Evolutionary conservation across 2,113 vertebrate species (phyloP).

Genomic region (Campylomormyrus numenius): DNA sequence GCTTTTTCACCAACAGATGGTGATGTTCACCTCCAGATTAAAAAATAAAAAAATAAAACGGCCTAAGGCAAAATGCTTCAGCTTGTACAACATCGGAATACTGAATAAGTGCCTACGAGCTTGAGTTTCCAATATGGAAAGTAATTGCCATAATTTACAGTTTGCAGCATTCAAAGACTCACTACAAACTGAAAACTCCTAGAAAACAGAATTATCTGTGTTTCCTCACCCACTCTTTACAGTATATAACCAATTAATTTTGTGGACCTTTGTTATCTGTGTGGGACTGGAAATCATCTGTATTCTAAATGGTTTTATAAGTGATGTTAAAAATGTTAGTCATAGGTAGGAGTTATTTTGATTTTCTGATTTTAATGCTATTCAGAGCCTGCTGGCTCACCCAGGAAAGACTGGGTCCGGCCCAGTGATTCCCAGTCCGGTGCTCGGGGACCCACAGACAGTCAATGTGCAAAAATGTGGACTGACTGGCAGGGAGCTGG

Average conservation of each 20-base stretch:
- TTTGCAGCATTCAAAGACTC: background rate
- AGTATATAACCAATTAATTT: background rate
- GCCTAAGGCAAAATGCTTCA: background rate
- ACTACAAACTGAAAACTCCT: background rate
- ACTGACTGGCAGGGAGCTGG: background rate
- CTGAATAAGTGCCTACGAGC: background rate
- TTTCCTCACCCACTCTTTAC: background rate
- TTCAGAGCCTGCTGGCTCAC: background rate
- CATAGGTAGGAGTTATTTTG: background rate
- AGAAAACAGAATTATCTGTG: background rate
- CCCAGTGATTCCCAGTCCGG: background rate
- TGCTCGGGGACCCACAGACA: background rate
- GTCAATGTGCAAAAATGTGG: background rate
- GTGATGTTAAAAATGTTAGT: background rate
- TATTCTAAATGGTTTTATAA: background rate
- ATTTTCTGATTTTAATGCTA: background rate
- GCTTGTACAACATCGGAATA: background rate
- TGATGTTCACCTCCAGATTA: conserved; percentile 12
- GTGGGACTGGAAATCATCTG: background rate
- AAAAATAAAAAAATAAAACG: background rate
- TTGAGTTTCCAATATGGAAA: background rate
- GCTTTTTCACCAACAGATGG: conserved; percentile 32
- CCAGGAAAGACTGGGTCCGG: background rate
- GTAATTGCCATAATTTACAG: background rate
- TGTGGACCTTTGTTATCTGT: background rate